These are phyloP conservation scores for Oreochromis mossambicus DNA, from an alignment of 2,797 vertebrate genomes.

Conservation along the genomic window DNA sequence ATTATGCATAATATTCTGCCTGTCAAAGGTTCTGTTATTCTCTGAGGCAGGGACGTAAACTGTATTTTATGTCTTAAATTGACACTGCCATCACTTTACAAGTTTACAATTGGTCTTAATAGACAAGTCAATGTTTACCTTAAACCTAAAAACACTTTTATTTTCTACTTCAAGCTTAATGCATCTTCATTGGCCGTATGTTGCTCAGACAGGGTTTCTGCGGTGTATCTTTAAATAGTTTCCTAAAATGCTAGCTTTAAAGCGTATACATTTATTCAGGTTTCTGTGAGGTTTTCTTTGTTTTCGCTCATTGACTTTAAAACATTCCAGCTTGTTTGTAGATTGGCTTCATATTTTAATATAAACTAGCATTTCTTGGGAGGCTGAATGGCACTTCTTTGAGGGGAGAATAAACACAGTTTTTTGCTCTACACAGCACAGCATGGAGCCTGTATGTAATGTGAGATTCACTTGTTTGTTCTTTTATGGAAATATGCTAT, in stretches of 20 bases:
- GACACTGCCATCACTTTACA: constrained; percentile 38
- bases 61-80: constrained; percentile 3
- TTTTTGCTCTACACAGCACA: constrained; percentile 13
- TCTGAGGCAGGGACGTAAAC: neutral
- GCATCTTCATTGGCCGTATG: neutral
- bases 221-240: constrained; percentile 13
- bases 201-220: constrained; percentile 16
- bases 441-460: neutral
- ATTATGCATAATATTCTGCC: constrained; percentile 18
- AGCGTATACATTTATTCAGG: constrained; percentile 23
- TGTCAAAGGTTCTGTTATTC: neutral
- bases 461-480: constrained; percentile 23
- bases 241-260: constrained; percentile 39
- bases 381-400: neutral
- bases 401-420: constrained; percentile 18
- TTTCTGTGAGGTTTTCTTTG: constrained; percentile 16
- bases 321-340: constrained; percentile 47
- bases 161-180: constrained; percentile 6
- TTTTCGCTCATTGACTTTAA: constrained; percentile 42
- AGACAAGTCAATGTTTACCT: constrained; percentile 50
- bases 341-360: constrained; percentile 16
- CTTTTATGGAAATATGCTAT: constrained; percentile 11
- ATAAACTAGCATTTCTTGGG: constrained; percentile 11
- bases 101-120: constrained; percentile 42
- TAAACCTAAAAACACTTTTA: neutral